Evolutionary conservation across 1,140 invertebrate species (phyloP).

Genomic region (Mylabris phalerata): DNA sequence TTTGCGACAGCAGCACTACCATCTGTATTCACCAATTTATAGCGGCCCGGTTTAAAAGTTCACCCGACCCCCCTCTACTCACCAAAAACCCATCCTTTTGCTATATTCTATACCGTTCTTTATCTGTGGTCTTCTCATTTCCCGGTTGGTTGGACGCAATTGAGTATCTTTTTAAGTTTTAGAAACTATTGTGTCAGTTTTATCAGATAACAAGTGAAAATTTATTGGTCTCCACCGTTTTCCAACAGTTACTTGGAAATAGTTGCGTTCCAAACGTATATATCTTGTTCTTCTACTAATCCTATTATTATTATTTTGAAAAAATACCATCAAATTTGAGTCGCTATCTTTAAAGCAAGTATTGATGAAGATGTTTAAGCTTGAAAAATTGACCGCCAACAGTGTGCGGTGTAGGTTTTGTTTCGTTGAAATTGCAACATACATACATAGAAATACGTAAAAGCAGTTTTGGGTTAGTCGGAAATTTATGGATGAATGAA

Average conservation of each 20-base stretch:
- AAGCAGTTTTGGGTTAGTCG: slow-evolving; percentile 23
- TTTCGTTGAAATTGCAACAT: slow-evolving; percentile 22
- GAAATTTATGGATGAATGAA: slow-evolving; percentile 34
- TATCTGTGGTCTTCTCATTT: slow-evolving; percentile 40
- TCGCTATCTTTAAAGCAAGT: too few species aligned
- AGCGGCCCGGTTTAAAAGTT: slow-evolving; percentile 33
- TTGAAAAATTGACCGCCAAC: too few species aligned
- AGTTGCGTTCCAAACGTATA: too few species aligned
- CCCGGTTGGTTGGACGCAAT: slow-evolving; percentile 39
- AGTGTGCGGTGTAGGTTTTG: too few species aligned
- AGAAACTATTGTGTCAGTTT: slow-evolving; percentile 40
- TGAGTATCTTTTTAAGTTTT: slow-evolving; percentile 40
- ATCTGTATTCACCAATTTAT: slow-evolving; percentile 37
- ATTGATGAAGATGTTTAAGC: too few species aligned
- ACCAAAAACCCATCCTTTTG: not conserved
- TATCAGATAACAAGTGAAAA: slow-evolving; percentile 37
- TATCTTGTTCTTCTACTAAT: too few species aligned
- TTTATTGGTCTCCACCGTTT: slow-evolving; percentile 25
- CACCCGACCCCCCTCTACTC: slow-evolving; percentile 13
- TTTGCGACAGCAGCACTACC: slow-evolving; percentile 26
- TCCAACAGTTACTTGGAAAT: too few species aligned
- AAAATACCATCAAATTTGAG: too few species aligned
- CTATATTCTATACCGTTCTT: slow-evolving; percentile 19
- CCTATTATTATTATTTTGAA: too few species aligned
- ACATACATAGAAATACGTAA: slow-evolving; percentile 26